Base-by-base conservation (phyloP, 2,888 invertebrate species). In the Dioctria linearis region DNA sequence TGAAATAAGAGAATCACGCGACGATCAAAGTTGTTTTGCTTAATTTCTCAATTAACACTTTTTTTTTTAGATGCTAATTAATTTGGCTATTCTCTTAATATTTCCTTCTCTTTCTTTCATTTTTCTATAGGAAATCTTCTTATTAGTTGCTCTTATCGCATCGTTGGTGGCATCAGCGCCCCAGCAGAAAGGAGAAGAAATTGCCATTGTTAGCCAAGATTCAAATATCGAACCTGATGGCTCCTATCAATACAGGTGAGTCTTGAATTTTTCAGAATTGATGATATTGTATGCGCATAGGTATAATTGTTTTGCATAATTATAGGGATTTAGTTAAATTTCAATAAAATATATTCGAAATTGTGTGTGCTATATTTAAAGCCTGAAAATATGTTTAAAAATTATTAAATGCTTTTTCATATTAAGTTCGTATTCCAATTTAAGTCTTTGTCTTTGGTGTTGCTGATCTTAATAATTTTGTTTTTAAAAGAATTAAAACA, bases 201-300 rank as follows among this genome's bases (percentile, higher is more conserved):
- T 92, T 84, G 92, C 92, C 81, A 94, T 94, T 82, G 87, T 94
- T 82, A 93, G 92, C 84, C 94, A 94, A 87, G 92, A 93, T 82
- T 93, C 93, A 82, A 93, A 94, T 85, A 92, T 93, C 84, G 92
- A 93, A 85, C 92, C 93, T 2, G 94, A 94, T 87, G 94, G 94
- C 82, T 92, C 93, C 57, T 94, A 94, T 85, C 91, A 91, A 87
- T 94, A 92, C 90, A 93, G 92, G 94, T 94, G 89, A 89, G 86
- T 85, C 80, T 51, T 49, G 63, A 37, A 42, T 43, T 25, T n/a
- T 13, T 9, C 40, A n/a, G 43, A 1, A 42, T 4, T 78, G 51
- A 59, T 59, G 51, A 43, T 13, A 51, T 66, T 39, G 49, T 61
- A 63, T 61, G 25, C 37, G 39, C 46, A 13, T 1, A 39, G 2